A percentile compares a stretch with the other conserved stretches of the same genome.
Conservation (phyloP, 2,888 invertebrate species). For the Thereva nobilitata region DNA sequence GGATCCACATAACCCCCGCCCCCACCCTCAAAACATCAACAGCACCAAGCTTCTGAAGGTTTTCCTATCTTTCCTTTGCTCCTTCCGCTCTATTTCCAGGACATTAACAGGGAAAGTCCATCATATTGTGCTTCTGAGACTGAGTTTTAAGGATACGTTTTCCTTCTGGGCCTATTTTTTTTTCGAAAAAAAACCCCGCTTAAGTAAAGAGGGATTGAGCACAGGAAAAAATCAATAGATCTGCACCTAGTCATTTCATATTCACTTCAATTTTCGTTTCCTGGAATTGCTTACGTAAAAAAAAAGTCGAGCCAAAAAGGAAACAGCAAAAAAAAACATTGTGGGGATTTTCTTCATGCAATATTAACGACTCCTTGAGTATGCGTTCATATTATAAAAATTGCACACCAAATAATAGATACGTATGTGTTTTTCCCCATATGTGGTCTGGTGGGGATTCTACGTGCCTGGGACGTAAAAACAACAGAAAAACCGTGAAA, state of each 20-base stretch:
- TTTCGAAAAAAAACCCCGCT: neutral
- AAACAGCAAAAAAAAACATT: neutral
- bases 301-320: neutral
- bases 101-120: too few relatives aligned
- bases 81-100: too few relatives aligned
- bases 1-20: neutral
- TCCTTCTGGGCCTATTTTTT: too few relatives aligned
- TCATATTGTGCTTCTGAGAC: too few relatives aligned
- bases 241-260: constrained; percentile 12
- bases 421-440: constrained; percentile 27
- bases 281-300: neutral
- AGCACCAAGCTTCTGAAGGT: too few relatives aligned
- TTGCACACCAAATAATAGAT: constrained; percentile 30
- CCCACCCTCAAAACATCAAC: too few relatives aligned
- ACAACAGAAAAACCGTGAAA: neutral
- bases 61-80: too few relatives aligned
- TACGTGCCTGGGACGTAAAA: constrained; percentile 24
- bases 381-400: constrained; percentile 35
- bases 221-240: neutral
- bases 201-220: neutral
- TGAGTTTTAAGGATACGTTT: too few relatives aligned
- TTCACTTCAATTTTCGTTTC: constrained; percentile 30
- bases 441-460: constrained; percentile 15
- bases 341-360: constrained; percentile 15
- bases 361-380: constrained; percentile 24